Percentiles rank a stretch among this genome's conserved stretches.
Conservation (phyloP, 2,113 vertebrate species). For the Prolemur simus region DNA sequence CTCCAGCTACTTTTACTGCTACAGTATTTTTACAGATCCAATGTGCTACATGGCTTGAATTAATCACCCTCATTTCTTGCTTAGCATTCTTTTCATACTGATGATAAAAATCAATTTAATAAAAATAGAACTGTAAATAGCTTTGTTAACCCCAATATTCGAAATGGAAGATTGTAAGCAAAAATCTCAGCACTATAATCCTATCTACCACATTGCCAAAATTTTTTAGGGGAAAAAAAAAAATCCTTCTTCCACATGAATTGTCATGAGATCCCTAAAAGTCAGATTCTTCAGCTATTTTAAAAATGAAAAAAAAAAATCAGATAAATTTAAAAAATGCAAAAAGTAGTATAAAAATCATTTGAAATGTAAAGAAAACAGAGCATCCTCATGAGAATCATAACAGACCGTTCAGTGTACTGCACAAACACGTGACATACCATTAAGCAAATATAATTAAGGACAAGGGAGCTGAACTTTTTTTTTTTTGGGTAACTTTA, state of each 20-base stretch:
- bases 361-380: slow-evolving; percentile 55
- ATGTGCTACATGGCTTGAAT: neutral
- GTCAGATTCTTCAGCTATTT: neutral
- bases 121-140: neutral
- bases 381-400: slow-evolving; percentile 42
- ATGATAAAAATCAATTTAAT: neutral
- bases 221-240: neutral
- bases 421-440: slow-evolving; percentile 45
- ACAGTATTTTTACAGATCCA: neutral
- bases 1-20: neutral
- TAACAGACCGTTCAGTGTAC: slow-evolving; percentile 66
- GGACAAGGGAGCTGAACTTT: slow-evolving; percentile 60
- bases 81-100: neutral
- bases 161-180: neutral
- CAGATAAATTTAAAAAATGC: neutral
- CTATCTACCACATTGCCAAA: neutral
- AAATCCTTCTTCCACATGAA: neutral
- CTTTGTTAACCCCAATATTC: neutral
- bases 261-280: neutral
- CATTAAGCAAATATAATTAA: slow-evolving; percentile 74
- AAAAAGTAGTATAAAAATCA: slow-evolving; percentile 47
- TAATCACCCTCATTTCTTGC: neutral
- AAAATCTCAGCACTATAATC: neutral
- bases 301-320: neutral
- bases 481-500: slow-evolving; percentile 69